These are phyloP conservation scores for Myotis pilosus DNA, from an alignment of 2,797 vertebrate species.

Conservation along the genomic window DNA sequence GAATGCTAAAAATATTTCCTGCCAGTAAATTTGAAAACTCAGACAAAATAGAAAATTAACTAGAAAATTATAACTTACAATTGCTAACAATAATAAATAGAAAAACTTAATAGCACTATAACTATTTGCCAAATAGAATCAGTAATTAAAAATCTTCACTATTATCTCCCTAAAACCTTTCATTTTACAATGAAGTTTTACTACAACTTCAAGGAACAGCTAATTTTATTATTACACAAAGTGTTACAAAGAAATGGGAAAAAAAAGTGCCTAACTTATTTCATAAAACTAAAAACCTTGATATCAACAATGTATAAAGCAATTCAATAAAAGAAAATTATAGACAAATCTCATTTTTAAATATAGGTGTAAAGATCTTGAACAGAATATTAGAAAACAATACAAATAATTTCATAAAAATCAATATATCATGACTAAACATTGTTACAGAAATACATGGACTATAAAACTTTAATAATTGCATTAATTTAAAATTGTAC, in stretches of 20 bases:
- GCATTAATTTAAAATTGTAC: background rate
- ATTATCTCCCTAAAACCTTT: background rate
- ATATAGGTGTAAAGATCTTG: background rate
- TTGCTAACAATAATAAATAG: background rate
- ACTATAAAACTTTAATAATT: background rate
- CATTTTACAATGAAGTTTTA: background rate
- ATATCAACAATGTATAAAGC: background rate
- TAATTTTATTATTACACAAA: background rate
- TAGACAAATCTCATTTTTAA: background rate
- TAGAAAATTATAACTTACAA: background rate
- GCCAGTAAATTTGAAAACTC: constrained; percentile 7
- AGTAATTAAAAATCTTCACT: background rate
- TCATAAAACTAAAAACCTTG: background rate
- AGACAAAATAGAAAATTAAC: constrained; percentile 16
- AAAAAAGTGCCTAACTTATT: background rate
- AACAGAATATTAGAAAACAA: background rate
- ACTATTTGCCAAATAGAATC: background rate
- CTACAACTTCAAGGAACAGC: background rate
- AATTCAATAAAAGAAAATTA: background rate
- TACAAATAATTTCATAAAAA: background rate
- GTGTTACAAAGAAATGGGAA: background rate
- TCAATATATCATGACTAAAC: background rate
- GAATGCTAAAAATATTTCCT: background rate
- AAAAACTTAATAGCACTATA: background rate
- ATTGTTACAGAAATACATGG: background rate